Evolutionary conservation across 1,140 invertebrate genomes (phyloP).

Genomic region (Campodea augens): DNA sequence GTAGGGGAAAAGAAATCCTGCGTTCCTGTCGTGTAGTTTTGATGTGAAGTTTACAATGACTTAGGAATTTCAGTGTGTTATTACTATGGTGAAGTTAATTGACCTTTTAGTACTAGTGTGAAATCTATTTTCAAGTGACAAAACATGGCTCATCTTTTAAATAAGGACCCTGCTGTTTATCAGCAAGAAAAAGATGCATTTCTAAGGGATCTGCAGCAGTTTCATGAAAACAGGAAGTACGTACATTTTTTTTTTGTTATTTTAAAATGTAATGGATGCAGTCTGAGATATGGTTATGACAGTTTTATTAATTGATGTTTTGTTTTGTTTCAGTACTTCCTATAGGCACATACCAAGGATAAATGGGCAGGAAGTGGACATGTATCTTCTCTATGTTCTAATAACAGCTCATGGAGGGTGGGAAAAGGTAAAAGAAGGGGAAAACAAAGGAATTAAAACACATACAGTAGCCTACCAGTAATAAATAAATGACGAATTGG

Average conservation of each 20-base stretch:
- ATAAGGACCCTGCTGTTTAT: conserved; percentile 49
- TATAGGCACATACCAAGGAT: conserved; percentile 56
- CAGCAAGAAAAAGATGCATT: conserved; percentile 49
- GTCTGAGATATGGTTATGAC: neutral
- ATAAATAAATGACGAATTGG: too few species aligned
- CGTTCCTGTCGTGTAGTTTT: too few species aligned
- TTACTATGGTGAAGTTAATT: too few species aligned
- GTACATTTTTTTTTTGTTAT: conserved; percentile 18
- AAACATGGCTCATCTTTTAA: conserved; percentile 48
- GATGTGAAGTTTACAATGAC: too few species aligned
- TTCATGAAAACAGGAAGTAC: conserved; percentile 68
- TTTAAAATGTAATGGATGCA: neutral
- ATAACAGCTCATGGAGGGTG: conserved; percentile 82
- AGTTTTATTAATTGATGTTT: conserved; percentile 3
- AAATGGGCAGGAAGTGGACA: conserved; percentile 71
- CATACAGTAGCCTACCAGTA: too few species aligned
- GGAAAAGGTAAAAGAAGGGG: conserved; percentile 69
- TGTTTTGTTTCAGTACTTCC: conserved; percentile 42
- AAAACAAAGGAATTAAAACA: too few species aligned
- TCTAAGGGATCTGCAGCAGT: conserved; percentile 56
- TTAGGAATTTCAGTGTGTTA: too few species aligned
- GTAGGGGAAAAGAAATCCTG: too few species aligned
- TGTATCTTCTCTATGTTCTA: conserved; percentile 71
- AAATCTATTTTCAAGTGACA: too few species aligned
- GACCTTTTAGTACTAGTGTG: too few species aligned